Conservation (phyloP, 2,797 vertebrate genomes). For the Eulemur coronatus region DNA sequence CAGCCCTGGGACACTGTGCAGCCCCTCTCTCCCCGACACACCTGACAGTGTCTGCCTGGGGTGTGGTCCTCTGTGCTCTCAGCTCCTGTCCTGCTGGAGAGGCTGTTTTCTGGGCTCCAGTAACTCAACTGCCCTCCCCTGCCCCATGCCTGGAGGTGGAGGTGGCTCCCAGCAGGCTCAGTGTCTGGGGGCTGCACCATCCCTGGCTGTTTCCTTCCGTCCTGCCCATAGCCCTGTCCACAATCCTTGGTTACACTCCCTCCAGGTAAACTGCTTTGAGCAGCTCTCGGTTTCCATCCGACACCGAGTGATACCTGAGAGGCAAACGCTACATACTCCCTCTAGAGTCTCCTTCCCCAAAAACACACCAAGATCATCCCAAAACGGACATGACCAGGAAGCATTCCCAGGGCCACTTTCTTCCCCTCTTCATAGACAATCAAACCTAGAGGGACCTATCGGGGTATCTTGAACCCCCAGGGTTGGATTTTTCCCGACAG, state of each 20-base stretch:
- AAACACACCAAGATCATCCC: rapidly evolving
- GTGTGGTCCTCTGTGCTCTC: rapidly evolving
- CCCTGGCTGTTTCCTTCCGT: not conserved
- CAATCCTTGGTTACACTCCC: rapidly evolving
- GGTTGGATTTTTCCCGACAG: not conserved
- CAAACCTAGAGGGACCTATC: not conserved
- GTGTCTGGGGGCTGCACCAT: rapidly evolving
- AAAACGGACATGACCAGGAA: not conserved
- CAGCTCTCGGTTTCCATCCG: not conserved
- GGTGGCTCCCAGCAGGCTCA: not conserved
- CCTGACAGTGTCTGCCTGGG: not conserved
- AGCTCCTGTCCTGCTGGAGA: not conserved
- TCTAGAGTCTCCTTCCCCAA: not conserved
- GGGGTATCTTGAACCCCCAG: not conserved
- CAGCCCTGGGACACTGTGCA: no score
- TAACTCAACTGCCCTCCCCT: not conserved
- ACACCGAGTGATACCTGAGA: rapidly evolving
- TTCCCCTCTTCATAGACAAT: not conserved
- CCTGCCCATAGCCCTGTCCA: rapidly evolving
- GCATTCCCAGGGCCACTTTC: not conserved
- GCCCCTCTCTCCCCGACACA: not conserved
- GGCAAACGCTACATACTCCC: rapidly evolving
- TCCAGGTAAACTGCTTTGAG: not conserved
- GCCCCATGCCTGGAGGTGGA: not conserved
- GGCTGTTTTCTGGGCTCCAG: not conserved